Evolutionary conservation across 2,888 invertebrate species (phyloP).

Genomic region (Phaonia tiefii): DNA sequence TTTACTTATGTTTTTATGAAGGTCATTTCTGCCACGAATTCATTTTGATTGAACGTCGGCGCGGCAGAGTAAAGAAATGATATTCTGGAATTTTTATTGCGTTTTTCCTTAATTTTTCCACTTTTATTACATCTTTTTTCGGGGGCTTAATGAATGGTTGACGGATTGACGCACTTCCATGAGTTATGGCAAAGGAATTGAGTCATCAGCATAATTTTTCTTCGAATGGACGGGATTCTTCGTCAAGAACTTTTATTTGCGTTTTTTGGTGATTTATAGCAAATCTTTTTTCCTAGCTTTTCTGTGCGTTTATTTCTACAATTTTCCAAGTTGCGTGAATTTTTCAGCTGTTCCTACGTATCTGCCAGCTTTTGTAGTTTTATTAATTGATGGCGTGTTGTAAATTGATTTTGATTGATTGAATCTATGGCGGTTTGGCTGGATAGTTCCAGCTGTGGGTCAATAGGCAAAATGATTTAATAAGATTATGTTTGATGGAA

Average conservation of each 20-base stretch:
- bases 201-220: conserved; percentile 13
- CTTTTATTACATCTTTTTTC: conserved; percentile 40
- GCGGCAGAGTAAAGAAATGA: conserved; percentile 11
- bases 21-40: conserved; percentile 13
- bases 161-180: conserved; percentile 6
- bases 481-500: conserved; percentile 59
- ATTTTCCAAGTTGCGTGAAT: no score
- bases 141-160: background rate
- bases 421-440: no score
- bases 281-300: conserved; percentile 2
- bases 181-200: conserved; percentile 6
- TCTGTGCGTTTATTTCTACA: conserved; percentile 1
- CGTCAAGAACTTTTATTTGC: background rate
- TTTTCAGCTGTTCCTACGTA: background rate
- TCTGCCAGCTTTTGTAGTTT: conserved; percentile 11
- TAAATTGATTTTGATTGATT: conserved; percentile 69
- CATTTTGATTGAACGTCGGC: conserved; percentile 7
- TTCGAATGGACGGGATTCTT: background rate
- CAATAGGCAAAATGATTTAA: conserved; percentile 63
- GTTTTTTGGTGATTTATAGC: no score
- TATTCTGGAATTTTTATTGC: conserved; percentile 35
- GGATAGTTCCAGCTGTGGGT: conserved; percentile 62
- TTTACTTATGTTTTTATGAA: conserved; percentile 5
- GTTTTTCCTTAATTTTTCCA: conserved; percentile 53
- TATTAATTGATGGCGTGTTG: conserved; percentile 67